phyloP scores from a whole-genome alignment of 2,888 invertebrate species.

The Chaetoderma sp. region DNA sequence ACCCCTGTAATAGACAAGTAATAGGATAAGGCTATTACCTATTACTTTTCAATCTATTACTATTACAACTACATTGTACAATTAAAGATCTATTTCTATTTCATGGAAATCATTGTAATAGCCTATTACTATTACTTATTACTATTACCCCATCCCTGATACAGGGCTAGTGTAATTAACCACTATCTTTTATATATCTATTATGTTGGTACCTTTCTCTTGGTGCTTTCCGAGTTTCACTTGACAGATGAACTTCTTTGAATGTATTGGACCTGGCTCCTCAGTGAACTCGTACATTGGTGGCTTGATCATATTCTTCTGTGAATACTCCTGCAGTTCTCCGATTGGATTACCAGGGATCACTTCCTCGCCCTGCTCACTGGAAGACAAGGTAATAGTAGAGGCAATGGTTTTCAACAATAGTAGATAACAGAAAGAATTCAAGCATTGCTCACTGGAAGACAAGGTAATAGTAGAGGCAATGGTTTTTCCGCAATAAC shows the following conservation, averaged over 20 bases:
- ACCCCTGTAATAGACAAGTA: too few species aligned
- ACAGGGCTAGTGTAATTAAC: too few species aligned
- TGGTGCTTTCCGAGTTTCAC: constrained; percentile 88
- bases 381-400: background rate
- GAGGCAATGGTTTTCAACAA: too few species aligned
- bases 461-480: background rate
- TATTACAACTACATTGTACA: too few species aligned
- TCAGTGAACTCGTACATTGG: constrained; percentile 89
- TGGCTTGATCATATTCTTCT: constrained; percentile 95
- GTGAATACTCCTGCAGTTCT: constrained; percentile 91
- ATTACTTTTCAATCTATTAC: too few species aligned
- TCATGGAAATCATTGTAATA: too few species aligned
- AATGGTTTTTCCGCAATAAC: too few species aligned
- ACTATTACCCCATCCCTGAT: too few species aligned
- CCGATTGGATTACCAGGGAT: constrained; percentile 89
- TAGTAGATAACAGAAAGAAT: background rate
- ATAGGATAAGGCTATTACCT: too few species aligned
- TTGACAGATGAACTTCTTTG: constrained; percentile 91
- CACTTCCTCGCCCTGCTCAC: constrained; percentile 77
- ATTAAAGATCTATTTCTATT: too few species aligned
- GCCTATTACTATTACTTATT: too few species aligned
- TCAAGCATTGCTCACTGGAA: constrained; percentile 7
- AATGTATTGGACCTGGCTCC: constrained; percentile 91
- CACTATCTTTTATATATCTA: too few species aligned
- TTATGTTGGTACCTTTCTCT: constrained; percentile 74